Conservation (phyloP, 1,140 invertebrate genomes). For the Drosophila burlai region DNA sequence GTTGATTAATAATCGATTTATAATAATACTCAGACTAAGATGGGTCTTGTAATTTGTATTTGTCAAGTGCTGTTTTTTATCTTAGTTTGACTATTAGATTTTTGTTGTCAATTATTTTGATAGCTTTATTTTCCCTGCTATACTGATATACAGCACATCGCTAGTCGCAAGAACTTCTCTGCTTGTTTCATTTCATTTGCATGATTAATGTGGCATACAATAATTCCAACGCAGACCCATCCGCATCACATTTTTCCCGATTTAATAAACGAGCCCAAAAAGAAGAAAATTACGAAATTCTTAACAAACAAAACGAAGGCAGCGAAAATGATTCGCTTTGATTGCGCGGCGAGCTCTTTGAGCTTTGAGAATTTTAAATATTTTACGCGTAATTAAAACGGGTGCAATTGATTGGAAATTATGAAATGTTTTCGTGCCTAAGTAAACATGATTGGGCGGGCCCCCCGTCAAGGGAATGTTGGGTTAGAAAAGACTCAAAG, state of each 20-base stretch:
- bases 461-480: slow-evolving; percentile 3
- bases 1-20: neutral
- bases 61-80: too few species aligned
- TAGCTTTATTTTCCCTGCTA: too few species aligned
- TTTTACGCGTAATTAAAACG: slow-evolving; percentile 45
- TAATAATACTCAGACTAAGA: neutral
- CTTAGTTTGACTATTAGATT: too few species aligned
- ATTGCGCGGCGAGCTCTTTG: slow-evolving; percentile 35
- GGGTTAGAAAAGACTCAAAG: neutral
- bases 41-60: neutral
- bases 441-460: slow-evolving; percentile 23
- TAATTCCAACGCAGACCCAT: neutral
- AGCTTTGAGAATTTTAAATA: slow-evolving; percentile 34
- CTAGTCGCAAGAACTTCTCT: slow-evolving; percentile 3
- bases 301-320: slow-evolving; percentile 25
- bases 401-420: slow-evolving; percentile 48
- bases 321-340: slow-evolving; percentile 29
- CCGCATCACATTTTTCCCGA: slow-evolving; percentile 1
- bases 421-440: slow-evolving; percentile 36
- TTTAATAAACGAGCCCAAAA: slow-evolving; percentile 12
- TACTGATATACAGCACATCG: neutral
- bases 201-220: slow-evolving; percentile 35
- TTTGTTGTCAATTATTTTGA: too few species aligned
- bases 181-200: slow-evolving; percentile 28
- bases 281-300: slow-evolving; percentile 31